A percentile compares a stretch with the other conserved stretches of the same genome.
Evolutionary conservation across 1,140 invertebrate species (phyloP).

Genomic region (Pseudomyrmex cubaensis): DNA sequence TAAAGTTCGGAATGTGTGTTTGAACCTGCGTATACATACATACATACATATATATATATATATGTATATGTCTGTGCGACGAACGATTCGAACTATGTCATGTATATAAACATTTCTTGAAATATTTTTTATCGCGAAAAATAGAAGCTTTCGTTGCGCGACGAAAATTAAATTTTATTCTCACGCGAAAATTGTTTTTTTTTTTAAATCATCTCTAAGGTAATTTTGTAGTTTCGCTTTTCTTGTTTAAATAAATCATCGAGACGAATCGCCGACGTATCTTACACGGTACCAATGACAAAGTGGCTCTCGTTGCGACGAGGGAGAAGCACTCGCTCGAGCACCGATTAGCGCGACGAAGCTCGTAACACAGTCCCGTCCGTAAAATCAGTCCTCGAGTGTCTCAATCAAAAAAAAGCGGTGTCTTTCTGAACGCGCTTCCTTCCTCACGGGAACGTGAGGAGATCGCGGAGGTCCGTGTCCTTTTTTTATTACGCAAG

Average conservation of each 20-base stretch:
- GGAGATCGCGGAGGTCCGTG: slow-evolving; percentile 9
- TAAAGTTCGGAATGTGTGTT: neutral
- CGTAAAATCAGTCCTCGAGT: neutral
- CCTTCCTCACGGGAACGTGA: neutral
- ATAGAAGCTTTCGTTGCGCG: neutral
- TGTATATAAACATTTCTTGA: neutral
- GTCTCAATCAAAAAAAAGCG: slow-evolving; percentile 28
- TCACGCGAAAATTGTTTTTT: neutral
- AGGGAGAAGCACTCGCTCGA: neutral
- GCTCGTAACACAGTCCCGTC: neutral
- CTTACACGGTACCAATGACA: neutral
- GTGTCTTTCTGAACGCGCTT: neutral
- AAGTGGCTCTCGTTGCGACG: neutral
- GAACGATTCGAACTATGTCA: too few relatives aligned
- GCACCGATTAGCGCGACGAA: slow-evolving; percentile 4
- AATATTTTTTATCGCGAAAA: slow-evolving; percentile 9
- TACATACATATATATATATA: too few relatives aligned
- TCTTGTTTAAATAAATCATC: too few relatives aligned
- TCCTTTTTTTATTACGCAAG: neutral
- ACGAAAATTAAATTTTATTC: neutral
- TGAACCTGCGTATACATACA: too few relatives aligned
- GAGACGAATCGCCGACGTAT: too few relatives aligned
- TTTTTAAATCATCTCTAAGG: too few relatives aligned
- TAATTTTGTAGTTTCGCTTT: too few relatives aligned
- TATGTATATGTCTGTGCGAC: too few relatives aligned